Conservation (phyloP, 2,113 vertebrate species). For the Chiloscyllium plagiosum region DNA sequence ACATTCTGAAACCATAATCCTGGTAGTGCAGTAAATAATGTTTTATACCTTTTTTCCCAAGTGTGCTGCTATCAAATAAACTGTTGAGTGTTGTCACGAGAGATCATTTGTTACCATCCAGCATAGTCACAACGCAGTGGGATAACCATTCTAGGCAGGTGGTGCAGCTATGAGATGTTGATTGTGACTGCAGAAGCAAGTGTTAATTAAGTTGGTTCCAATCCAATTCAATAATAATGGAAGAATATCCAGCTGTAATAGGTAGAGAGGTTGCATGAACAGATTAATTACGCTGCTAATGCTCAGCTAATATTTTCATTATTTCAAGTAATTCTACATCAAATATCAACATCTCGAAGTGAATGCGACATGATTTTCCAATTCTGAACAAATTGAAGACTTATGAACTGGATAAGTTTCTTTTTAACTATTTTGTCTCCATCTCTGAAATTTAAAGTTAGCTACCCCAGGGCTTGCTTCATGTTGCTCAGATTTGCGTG, state of each 20-base stretch:
- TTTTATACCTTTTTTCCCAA: background rate
- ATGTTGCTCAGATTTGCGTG: background rate
- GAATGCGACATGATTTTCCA: background rate
- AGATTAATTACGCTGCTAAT: background rate
- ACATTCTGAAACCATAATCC: background rate
- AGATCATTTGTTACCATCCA: background rate
- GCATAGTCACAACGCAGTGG: background rate
- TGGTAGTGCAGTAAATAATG: background rate
- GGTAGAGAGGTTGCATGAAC: background rate
- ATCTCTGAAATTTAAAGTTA: background rate
- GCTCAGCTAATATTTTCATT: background rate
- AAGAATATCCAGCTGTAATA: background rate
- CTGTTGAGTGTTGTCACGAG: background rate
- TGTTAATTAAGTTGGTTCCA: background rate
- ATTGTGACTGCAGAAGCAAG: background rate
- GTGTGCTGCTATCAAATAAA: background rate
- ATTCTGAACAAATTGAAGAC: background rate
- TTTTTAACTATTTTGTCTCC: background rate
- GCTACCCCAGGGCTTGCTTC: background rate
- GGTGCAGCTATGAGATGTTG: background rate
- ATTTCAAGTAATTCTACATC: background rate
- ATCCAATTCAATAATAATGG: conserved; percentile 1
- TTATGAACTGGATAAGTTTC: background rate
- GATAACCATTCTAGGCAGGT: background rate
- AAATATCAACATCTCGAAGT: background rate